Conservation (phyloP, 2,888 invertebrate species). For the Nineta flava region DNA sequence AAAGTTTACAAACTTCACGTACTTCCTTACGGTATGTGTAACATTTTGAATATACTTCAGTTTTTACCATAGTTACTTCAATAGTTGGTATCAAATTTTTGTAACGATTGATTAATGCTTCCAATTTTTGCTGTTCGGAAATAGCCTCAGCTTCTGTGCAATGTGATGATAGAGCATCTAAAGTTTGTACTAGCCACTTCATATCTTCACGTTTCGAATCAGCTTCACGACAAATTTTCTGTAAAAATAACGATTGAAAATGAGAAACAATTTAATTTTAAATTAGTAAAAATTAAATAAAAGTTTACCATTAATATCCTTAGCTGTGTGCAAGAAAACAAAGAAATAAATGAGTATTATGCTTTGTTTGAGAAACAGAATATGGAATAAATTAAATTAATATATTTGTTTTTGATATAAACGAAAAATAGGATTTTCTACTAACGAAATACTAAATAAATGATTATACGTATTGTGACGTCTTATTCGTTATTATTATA, state of each 20-base stretch:
- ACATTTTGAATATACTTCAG: slow-evolving; percentile 82
- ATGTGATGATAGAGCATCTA: slow-evolving; percentile 72
- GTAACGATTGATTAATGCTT: slow-evolving; percentile 70
- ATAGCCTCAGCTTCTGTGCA: slow-evolving; percentile 66
- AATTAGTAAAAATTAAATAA: background rate
- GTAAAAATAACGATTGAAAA: slow-evolving; percentile 16
- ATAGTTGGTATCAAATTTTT: slow-evolving; percentile 83
- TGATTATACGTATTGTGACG: no score
- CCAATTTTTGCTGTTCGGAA: slow-evolving; percentile 65
- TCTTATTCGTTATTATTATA: no score
- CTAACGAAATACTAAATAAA: no score
- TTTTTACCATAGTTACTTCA: slow-evolving; percentile 84
- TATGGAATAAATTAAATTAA: no score
- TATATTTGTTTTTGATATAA: no score
- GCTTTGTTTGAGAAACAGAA: no score
- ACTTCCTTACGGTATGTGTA: slow-evolving; percentile 84
- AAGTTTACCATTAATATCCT: background rate
- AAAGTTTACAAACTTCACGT: slow-evolving; percentile 62
- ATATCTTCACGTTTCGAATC: slow-evolving; percentile 83
- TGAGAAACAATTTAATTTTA: background rate
- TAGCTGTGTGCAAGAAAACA: slow-evolving; percentile 9
- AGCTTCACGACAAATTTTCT: slow-evolving; percentile 83
- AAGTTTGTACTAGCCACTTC: slow-evolving; percentile 86
- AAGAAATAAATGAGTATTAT: slow-evolving; percentile 5
- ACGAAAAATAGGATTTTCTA: no score